phyloP scores from a whole-genome alignment of 2,113 vertebrate genomes.

The Ceratotherium simum region DNA sequence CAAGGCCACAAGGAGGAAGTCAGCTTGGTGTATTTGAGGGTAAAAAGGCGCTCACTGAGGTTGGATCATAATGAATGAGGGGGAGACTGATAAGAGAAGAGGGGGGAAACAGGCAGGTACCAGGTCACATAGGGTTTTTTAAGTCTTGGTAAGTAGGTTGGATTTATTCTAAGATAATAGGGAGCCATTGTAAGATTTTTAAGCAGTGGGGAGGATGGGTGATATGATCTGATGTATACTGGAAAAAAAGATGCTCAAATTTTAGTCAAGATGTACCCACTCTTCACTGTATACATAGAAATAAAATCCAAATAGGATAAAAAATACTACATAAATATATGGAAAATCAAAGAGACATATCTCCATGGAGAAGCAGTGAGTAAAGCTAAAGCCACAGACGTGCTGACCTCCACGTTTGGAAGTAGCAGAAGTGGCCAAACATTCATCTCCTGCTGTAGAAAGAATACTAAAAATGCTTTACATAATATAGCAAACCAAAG shows the following conservation, averaged over 20 bases:
- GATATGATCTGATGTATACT: background rate
- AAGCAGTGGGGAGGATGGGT: background rate
- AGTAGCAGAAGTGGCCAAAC: background rate
- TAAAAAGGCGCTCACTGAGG: background rate
- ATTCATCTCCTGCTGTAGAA: background rate
- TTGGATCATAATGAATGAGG: background rate
- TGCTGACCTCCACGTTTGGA: background rate
- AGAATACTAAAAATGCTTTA: background rate
- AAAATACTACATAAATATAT: background rate
- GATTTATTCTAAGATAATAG: background rate
- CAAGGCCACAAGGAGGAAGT: background rate
- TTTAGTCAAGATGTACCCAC: background rate
- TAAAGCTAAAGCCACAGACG: background rate
- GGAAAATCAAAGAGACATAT: background rate
- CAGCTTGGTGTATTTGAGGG: background rate
- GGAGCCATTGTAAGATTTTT: background rate
- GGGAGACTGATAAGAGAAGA: background rate
- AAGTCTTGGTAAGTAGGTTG: background rate
- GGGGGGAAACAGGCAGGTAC: background rate
- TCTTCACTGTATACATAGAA: background rate
- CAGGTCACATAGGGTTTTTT: background rate
- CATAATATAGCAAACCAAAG: background rate
- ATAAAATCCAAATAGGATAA: background rate
- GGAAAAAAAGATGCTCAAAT: background rate
- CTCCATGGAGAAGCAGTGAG: background rate